Conservation (phyloP, 2,888 invertebrate species). For the Anthrax anthrax region DNA sequence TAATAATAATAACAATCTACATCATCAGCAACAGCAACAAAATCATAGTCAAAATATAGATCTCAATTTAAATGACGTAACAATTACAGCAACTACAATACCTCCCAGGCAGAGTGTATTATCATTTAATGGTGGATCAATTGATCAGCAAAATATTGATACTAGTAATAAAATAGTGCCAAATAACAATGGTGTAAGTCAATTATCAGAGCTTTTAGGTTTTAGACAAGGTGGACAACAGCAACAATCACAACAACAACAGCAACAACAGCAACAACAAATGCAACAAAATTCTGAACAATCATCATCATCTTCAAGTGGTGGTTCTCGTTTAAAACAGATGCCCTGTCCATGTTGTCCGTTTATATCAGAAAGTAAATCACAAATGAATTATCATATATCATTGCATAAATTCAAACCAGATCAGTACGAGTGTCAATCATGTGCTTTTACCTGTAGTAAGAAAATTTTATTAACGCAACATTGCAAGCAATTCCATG, state of each 20-base stretch:
- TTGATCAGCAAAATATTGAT: not conserved
- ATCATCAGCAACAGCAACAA: not conserved
- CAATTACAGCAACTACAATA: not conserved
- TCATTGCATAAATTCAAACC: constrained; percentile 51
- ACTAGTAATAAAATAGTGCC: not conserved
- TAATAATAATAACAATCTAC: not conserved
- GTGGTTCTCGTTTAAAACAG: constrained; percentile 38
- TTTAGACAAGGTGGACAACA: constrained; percentile 8
- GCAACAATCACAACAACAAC: constrained; percentile 10
- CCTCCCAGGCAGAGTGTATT: too few species aligned
- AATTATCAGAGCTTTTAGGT: not conserved
- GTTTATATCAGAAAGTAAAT: constrained; percentile 72
- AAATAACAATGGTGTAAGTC: not conserved
- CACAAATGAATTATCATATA: constrained; percentile 74
- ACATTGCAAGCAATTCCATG: constrained; percentile 51
- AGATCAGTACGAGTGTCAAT: constrained; percentile 51
- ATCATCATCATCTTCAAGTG: constrained; percentile 8
- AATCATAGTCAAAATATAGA: not conserved
- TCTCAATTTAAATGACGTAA: not conserved
- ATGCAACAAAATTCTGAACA: constrained; percentile 18
- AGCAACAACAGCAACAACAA: constrained; percentile 14
- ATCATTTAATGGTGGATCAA: too few species aligned
- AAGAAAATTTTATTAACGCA: constrained; percentile 69
- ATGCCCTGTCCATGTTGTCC: constrained; percentile 71
- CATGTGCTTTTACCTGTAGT: constrained; percentile 71